Evolutionary conservation across 2,888 invertebrate genomes (phyloP).

Genomic region (Ichneumoninae sp.): DNA sequence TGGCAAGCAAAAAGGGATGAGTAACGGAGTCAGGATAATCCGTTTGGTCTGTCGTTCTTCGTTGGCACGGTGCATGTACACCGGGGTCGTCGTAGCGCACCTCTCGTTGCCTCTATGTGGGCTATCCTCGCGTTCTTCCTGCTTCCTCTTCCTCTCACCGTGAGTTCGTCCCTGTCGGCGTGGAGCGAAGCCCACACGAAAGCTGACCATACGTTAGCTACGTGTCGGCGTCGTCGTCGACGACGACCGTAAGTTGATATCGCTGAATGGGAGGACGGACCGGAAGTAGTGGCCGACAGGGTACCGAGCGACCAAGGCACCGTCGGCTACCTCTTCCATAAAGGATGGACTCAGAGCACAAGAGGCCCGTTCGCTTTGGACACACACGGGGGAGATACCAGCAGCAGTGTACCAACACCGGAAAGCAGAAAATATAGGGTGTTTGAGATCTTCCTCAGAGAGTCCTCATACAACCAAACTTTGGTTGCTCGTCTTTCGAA

Average conservation of each 20-base stretch:
- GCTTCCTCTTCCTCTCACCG: conserved; percentile 31
- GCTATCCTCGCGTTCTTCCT: conserved; percentile 27
- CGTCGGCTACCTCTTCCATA: conserved; percentile 72
- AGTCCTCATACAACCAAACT: neutral
- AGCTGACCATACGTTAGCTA: conserved; percentile 24
- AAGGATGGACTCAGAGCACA: conserved; percentile 69
- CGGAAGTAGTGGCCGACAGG: conserved; percentile 72
- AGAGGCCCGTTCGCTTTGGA: conserved; percentile 32
- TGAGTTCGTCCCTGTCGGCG: neutral
- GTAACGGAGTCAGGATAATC: conserved; percentile 55
- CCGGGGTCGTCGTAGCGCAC: conserved; percentile 18
- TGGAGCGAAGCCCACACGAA: conserved; percentile 31
- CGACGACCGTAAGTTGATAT: conserved; percentile 78
- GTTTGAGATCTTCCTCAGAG: neutral
- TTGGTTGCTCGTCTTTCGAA: neutral
- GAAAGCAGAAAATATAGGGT: neutral
- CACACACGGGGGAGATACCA: conserved; percentile 27
- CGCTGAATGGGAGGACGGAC: conserved; percentile 74
- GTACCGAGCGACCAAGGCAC: neutral
- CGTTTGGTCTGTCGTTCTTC: conserved; percentile 39
- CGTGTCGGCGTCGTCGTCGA: conserved; percentile 10
- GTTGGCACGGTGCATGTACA: conserved; percentile 35
- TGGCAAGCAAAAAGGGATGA: conserved; percentile 24
- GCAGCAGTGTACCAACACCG: conserved; percentile 35
- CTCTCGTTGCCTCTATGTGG: conserved; percentile 5